Percentiles rank a stretch among this genome's conserved stretches.
phyloP scores from a whole-genome alignment of 2,888 invertebrate genomes.

The Anoplius nigerrimus region DNA sequence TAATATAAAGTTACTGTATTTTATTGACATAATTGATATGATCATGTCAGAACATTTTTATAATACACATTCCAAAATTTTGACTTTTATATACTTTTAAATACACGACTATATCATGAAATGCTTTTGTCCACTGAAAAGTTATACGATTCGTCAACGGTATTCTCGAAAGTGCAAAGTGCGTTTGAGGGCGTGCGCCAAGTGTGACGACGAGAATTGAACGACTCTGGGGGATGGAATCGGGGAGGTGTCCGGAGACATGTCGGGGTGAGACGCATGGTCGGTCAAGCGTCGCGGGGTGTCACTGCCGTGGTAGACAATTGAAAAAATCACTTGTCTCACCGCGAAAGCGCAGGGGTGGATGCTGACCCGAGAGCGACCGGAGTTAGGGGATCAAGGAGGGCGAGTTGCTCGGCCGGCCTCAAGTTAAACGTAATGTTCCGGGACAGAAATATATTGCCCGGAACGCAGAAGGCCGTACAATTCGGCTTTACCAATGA shows the following conservation, averaged over 20 bases:
- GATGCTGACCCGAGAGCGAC: slow-evolving; percentile 41
- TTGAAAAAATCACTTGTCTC: slow-evolving; percentile 74
- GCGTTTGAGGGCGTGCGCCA: slow-evolving; percentile 40
- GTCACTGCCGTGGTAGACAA: slow-evolving; percentile 67
- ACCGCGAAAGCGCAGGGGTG: slow-evolving; percentile 60
- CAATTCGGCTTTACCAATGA: no score
- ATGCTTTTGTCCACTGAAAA: no score
- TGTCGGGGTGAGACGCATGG: slow-evolving; percentile 70
- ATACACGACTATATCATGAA: no score
- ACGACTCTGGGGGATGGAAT: neutral
- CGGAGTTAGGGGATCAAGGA: slow-evolving; percentile 37
- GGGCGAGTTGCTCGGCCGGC: slow-evolving; percentile 49
- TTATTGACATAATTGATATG: no score
- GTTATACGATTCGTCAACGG: slow-evolving; percentile 23
- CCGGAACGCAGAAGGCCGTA: slow-evolving; percentile 31
- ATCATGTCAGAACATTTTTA: no score
- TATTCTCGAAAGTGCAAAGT: slow-evolving; percentile 44
- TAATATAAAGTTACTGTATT: no score
- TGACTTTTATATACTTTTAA: no score
- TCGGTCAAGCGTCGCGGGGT: slow-evolving; percentile 67
- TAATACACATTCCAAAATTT: no score
- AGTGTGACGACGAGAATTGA: slow-evolving; percentile 34
- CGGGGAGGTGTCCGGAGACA: slow-evolving; percentile 13
- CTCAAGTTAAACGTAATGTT: slow-evolving; percentile 67
- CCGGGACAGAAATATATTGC: slow-evolving; percentile 60